Conservation (phyloP, 30 jellyfish, hydroid and myxozoan genomes). For the Turritopsis dohrnii region DNA sequence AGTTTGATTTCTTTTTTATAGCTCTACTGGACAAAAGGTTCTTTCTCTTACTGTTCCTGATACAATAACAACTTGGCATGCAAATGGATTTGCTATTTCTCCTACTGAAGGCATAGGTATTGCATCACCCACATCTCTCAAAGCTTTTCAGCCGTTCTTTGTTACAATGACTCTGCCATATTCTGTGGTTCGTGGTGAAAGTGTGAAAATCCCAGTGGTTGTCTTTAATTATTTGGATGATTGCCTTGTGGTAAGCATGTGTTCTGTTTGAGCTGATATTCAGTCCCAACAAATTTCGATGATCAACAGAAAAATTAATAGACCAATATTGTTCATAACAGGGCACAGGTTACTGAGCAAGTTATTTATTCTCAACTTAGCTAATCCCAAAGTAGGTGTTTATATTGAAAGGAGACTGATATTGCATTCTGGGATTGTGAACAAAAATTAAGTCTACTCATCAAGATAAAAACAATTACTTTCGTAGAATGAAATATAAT, state of each 20-base stretch:
- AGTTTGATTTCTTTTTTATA: background rate
- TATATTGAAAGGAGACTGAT: too few species aligned
- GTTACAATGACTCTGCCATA: constrained; percentile 74
- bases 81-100: constrained; percentile 79
- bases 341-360: too few species aligned
- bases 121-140: constrained; percentile 55
- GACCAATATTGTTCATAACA: too few species aligned
- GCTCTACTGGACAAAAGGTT: constrained; percentile 54
- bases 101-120: constrained; percentile 67
- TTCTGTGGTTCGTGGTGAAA: constrained; percentile 77
- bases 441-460: too few species aligned
- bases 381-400: too few species aligned
- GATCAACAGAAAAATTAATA: too few species aligned
- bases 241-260: constrained; percentile 61
- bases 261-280: background rate
- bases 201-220: constrained; percentile 54
- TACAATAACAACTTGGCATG: constrained; percentile 90
- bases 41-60: constrained; percentile 65
- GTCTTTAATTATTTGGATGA: constrained; percentile 66
- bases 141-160: constrained; percentile 70
- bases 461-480: too few species aligned
- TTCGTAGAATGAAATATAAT: too few species aligned
- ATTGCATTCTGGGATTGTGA: too few species aligned
- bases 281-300: too few species aligned
- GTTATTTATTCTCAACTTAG: too few species aligned